Evolutionary conservation across 2,797 vertebrate species (phyloP), one percentile per base, ranked within the genome.

Genomic region (Hippoglossus hippoglossus): DNA sequence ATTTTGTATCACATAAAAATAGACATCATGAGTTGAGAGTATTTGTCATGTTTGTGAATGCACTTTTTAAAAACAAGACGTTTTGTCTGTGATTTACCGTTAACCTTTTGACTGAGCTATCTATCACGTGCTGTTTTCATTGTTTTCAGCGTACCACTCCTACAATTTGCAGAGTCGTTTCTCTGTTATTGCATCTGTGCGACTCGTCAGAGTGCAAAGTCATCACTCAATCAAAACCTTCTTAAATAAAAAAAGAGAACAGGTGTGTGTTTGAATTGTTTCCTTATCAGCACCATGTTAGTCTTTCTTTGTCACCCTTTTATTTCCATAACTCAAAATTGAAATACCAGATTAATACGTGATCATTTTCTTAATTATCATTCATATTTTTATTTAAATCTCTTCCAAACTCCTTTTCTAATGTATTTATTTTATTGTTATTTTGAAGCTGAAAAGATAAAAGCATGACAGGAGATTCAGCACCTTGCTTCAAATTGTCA

Each of bases 41-140:
- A 97, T 96, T 95, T 98, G 96, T 97, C 97, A 97, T 95, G 96
- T 98, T 98, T 98, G 96, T 95, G 95, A 94, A 96, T 97, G 97
- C 96, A 98, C 97, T 98, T 97, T 96, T 98, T 96, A 96, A 96
- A 96, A 96, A 96, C 94, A 92, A 96, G 95, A 96, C 94, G 94
- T 98, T 97, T 97, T 98, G 97, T 97, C 95, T 97, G 96, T 97
- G 95, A 97, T 95, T 96, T 96, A 95, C 93, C 88, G 93, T 94
- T 94, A 93, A 95, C 94, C 94, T 94, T 94, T 94, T 94, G 95
- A 95, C 94, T 94, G 95, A 96, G 91, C 94, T 96, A 95, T 96
- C 94, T 96, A 94, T 96, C 89, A 95, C 90, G 91, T 95, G 95
- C 94, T 93, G 82, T 94, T 91, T 90, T 85, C 90, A 91, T 91